phyloP scores from a whole-genome alignment of 2,888 invertebrate genomes.

The Podotricha telesiphe region DNA sequence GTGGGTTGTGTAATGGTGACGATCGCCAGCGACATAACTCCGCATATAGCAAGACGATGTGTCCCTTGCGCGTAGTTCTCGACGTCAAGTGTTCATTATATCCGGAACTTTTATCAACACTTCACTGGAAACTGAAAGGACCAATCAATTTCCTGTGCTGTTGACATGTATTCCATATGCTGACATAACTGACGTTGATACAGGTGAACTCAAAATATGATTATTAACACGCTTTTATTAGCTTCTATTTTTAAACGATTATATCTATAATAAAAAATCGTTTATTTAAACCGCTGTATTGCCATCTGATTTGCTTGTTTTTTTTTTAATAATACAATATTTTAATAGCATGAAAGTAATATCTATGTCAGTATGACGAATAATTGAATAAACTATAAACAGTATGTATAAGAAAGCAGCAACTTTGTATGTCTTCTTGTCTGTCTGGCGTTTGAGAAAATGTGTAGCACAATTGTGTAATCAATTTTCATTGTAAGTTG shows the following conservation, averaged over 20 bases:
- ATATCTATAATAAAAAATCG: no score
- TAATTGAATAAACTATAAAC: no score
- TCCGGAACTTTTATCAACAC: constrained; percentile 59
- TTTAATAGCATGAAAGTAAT: no score
- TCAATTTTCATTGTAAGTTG: no score
- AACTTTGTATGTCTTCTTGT: no score
- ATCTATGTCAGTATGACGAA: no score
- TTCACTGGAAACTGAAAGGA: constrained; percentile 65
- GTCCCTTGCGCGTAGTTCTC: constrained; percentile 58
- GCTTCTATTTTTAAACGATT: neutral
- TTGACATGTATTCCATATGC: constrained; percentile 33
- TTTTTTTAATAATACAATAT: no score
- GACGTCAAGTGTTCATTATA: constrained; percentile 50
- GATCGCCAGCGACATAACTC: constrained; percentile 52
- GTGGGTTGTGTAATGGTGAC: constrained; percentile 29
- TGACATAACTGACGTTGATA: constrained; percentile 8
- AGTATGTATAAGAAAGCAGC: no score
- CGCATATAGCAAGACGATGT: constrained; percentile 58
- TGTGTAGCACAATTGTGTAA: no score
- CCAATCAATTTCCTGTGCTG: constrained; percentile 67
- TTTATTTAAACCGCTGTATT: no score
- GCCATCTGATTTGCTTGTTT: no score
- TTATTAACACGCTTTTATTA: neutral
- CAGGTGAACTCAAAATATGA: neutral
- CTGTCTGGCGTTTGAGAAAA: no score